Base-by-base conservation (phyloP, 1,140 invertebrate genomes). In the Metaphire vulgaris region DNA sequence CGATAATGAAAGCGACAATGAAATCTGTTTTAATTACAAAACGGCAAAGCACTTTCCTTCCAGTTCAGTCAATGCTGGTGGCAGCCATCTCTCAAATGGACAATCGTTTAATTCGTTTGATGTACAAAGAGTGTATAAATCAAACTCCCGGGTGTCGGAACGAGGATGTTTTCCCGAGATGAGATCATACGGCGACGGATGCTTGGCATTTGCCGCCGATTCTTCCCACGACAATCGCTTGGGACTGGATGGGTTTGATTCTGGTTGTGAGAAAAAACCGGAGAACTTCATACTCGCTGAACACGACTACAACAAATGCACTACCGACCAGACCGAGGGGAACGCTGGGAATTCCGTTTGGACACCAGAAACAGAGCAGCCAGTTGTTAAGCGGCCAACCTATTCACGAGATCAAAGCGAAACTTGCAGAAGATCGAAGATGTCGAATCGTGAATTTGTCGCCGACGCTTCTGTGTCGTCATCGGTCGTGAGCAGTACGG, bases 191-290 rank as follows among this genome's bases (percentile, higher is more conserved):
- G n/a, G n/a, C n/a, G n/a, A n/a, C n/a, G n/a, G n/a, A n/a, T n/a
- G n/a, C n/a, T n/a, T n/a, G n/a, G 41, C 41, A 34, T 34, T 67
- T 34, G 33, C 66, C 33, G 29, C 33, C 26, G 66, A 34, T 70
- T 28, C 21, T 73, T 14, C 64, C n/a, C 26, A 69, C 29, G 29
- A 33, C 33, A 56, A 77, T 26, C 28, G 76, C 33, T 56, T 56
- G 69, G 33, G 75, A 31, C 6, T 65, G n/a, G 15, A 66, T 70
- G n/a, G 29, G 14, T 2, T 12, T 65, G 65, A 71, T 65, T 64
- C 34, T 21, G n/a, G n/a, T 14, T 68, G 33, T 64, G 75, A 29
- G 12, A 67, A n/a, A 16, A 75, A 34, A 29, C 31, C 66, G 2
- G 26, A 56, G 41, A 56, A 56, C 21, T 56, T 56, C 41, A 21